phyloP scores from a whole-genome alignment of 2,888 invertebrate species.

The Elmis aenea region DNA sequence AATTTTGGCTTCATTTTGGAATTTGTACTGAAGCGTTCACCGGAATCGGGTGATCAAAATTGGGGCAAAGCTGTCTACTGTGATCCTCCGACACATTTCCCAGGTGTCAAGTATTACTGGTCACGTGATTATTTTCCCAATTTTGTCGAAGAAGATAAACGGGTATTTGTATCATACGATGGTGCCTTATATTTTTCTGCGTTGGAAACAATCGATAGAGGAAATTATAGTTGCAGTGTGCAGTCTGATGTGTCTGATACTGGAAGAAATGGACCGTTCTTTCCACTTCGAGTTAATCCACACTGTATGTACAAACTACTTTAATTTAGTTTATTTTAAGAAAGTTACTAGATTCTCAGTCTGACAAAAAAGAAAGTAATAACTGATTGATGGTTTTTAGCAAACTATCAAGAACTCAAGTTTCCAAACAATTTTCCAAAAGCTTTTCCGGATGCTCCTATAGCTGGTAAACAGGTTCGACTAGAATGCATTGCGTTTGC shows the following conservation, averaged over 20 bases:
- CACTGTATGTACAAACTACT: conserved; percentile 55
- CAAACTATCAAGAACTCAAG: conserved; percentile 84
- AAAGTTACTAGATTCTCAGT: no score
- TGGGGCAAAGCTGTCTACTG: conserved; percentile 92
- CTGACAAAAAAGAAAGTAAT: conserved; percentile 3
- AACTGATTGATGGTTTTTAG: conserved; percentile 38
- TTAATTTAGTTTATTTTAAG: background rate
- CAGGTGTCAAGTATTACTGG: conserved; percentile 87
- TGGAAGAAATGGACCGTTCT: conserved; percentile 87
- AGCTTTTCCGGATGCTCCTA: conserved; percentile 88
- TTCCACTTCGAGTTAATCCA: conserved; percentile 73
- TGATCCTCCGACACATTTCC: conserved; percentile 90
- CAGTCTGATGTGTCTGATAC: conserved; percentile 81
- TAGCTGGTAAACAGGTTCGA: conserved; percentile 83
- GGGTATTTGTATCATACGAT: conserved; percentile 91
- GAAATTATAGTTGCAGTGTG: conserved; percentile 88
- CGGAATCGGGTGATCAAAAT: conserved; percentile 81
- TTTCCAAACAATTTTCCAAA: conserved; percentile 95
- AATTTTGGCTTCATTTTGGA: conserved; percentile 88
- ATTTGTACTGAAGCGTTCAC: conserved; percentile 81
- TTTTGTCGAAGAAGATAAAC: conserved; percentile 86
- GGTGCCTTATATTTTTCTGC: conserved; percentile 94
- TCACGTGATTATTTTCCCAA: conserved; percentile 84
- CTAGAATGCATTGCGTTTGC: conserved; percentile 95
- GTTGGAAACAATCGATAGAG: conserved; percentile 83